Evolutionary conservation across 2,888 invertebrate species (phyloP).

Genomic region (Trachelus tabidus): DNA sequence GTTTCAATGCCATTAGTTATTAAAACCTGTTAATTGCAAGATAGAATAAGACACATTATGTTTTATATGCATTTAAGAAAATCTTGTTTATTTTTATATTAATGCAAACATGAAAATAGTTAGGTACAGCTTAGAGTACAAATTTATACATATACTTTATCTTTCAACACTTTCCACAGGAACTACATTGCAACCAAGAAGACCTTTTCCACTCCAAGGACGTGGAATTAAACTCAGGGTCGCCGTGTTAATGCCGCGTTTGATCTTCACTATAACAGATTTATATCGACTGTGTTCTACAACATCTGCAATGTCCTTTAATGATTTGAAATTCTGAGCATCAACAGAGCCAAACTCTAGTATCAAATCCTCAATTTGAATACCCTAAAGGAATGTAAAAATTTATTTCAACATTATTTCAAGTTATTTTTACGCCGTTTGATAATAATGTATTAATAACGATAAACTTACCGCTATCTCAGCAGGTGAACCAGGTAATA

Average conservation of each 20-base stretch:
- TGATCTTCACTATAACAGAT: conserved; percentile 68
- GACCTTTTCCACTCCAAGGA: conserved; percentile 82
- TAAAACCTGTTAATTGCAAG: background rate
- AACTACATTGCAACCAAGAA: conserved; percentile 80
- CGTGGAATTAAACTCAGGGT: conserved; percentile 76
- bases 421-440: background rate
- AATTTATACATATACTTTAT: conserved; percentile 41
- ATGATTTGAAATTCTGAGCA: conserved; percentile 74
- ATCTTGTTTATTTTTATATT: background rate
- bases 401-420: background rate
- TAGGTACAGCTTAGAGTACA: background rate
- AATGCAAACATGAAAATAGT: conserved; percentile 25
- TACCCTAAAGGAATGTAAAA: conserved; percentile 71
- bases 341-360: conserved; percentile 84
- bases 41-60: background rate
- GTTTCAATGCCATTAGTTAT: conserved; percentile 25
- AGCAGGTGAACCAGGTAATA: conserved; percentile 85
- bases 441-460: conserved; percentile 9
- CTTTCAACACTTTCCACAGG: conserved; percentile 65
- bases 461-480: conserved; percentile 76
- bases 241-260: conserved; percentile 68
- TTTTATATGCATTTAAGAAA: background rate
- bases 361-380: conserved; percentile 76
- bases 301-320: conserved; percentile 76
- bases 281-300: conserved; percentile 73